Base-by-base conservation (phyloP, 2,113 vertebrate genomes). In the Gulo gulo region DNA sequence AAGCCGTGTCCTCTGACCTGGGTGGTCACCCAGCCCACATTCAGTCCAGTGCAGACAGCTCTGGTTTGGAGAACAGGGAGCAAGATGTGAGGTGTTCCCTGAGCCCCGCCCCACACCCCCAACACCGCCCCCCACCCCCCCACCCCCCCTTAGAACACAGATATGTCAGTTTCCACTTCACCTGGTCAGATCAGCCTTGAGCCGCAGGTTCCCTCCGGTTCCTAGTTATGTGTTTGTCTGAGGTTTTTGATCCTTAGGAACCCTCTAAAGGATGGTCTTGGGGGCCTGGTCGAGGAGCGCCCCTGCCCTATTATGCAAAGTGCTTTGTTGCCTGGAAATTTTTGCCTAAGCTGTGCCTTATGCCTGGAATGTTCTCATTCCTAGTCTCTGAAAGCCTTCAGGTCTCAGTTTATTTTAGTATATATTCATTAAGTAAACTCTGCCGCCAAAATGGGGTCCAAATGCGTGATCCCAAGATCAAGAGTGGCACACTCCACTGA, bases 111-210 rank as follows among this genome's bases (percentile, higher is more conserved):
- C 61, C 26, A 18, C 8, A 4, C 23, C 59, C 14, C 50, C 50
- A 15, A 52, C 50, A 52, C 50, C 1, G 39, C 14, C 50, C 50
- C 50, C 12, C 13, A 13, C 50, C 14, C 50, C 50, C 14, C 12
- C 50, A 8, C 1, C 59, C 24, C 4, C 45, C 6, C 14, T 45
- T 59, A 13, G 65, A 23, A 57, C 0, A 1, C 1, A 2, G 26
- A 36, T 18, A 63, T 29, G 26, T 63, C 61, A 63, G 61, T 31
- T 71, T 50, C 9, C 29, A 29, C n/a, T 36, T 55, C 20, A 0
- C 29, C 1, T 5, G 4, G 21, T 36, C 31, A 87, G 61, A 21
- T 36, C 31, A 87, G 50, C 20, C 0, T 34, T 4, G 15, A 82
- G 57, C 26, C n/a, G 24, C 45, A 42, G n/a, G 16, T 2, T 3